These are phyloP conservation scores for Drosophila novamexicana DNA, from an alignment of 1,140 invertebrate genomes.

Conservation along the genomic window DNA sequence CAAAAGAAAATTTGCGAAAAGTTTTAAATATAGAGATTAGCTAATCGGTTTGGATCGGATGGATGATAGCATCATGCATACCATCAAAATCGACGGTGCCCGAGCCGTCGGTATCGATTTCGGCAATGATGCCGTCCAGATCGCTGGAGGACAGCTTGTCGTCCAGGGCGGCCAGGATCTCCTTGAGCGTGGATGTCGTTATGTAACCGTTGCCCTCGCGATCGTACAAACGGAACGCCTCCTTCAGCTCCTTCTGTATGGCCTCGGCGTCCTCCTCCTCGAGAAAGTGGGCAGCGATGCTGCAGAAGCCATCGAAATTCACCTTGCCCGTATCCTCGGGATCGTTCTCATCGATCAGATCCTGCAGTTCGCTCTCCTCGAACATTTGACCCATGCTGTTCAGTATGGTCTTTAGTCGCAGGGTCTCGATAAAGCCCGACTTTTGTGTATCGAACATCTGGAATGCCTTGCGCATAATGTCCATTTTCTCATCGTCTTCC, in stretches of 20 bases:
- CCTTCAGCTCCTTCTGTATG: slow-evolving; percentile 96
- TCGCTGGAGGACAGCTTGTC: slow-evolving; percentile 93
- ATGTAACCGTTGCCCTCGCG: slow-evolving; percentile 96
- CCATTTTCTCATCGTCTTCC: slow-evolving; percentile 91
- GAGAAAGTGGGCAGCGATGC: slow-evolving; percentile 94
- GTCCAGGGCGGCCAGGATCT: slow-evolving; percentile 95
- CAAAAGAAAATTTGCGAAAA: slow-evolving; percentile 52
- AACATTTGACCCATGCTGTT: slow-evolving; percentile 97
- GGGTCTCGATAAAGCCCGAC: slow-evolving; percentile 94
- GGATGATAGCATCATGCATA: slow-evolving; percentile 62
- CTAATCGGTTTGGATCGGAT: background rate
- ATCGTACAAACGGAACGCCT: slow-evolving; percentile 93
- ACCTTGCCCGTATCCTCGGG: slow-evolving; percentile 94
- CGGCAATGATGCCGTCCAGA: slow-evolving; percentile 95
- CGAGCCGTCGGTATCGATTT: slow-evolving; percentile 97
- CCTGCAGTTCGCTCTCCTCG: slow-evolving; percentile 93
- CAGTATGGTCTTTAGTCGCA: slow-evolving; percentile 95
- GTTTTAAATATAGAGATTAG: slow-evolving; percentile 7
- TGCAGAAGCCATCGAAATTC: slow-evolving; percentile 96
- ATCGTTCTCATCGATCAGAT: slow-evolving; percentile 93
- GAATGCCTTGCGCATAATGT: slow-evolving; percentile 96
- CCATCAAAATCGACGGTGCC: slow-evolving; percentile 96
- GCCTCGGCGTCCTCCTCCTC: slow-evolving; percentile 96
- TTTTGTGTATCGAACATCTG: slow-evolving; percentile 97
- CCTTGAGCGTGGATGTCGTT: slow-evolving; percentile 94